Evolutionary conservation across 2,888 invertebrate species (phyloP), one percentile per base, ranked within the genome.

Genomic region (Sarcophaga rosellei): DNA sequence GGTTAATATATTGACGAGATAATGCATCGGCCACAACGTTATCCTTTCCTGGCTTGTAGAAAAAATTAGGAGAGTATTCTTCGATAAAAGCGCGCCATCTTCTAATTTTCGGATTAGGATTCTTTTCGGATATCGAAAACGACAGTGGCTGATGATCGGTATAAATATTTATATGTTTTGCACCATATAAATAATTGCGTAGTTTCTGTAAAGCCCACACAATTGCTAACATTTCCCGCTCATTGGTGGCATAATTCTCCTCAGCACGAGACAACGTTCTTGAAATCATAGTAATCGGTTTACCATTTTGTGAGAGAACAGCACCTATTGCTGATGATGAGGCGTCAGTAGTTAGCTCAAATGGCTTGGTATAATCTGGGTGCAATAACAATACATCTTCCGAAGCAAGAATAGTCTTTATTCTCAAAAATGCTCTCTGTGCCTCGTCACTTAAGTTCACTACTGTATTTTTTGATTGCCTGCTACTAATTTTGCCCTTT

Each of bases 321-420:
- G 35, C 4, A 25, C 25, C 25, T 25, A 25, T 25, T 25, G 5
- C 25, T 25, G 25, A 25, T 25, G 25, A 25, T 25, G 25, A 25
- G 4, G 25, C 79, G 62, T 88, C 83, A 0, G 88, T 85, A n/a
- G 88, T 87, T 15, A 88, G 66, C 35, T 87, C 81, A 62, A 87
- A 88, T 23, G 85, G 74, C 47, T 74, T 47, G 23, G 47, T 74
- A 74, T 63, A 74, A 11, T 74, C 25, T 47, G 62, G 63, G 25
- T 63, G 74, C 45, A 74, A 63, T n/a, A 74, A 63, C 70, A 47
- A 74, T 61, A 47, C 17, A 6, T 35, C 35, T 35, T 35, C 35
- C 35, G 6, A 35, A 35, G 5, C 35, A 35, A 35, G 35, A 35
- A 65, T 65, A 44, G 17, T 65, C n/a, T 65, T 65, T n/a, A 25